Evolutionary conservation across 2,113 vertebrate species (phyloP).

Genomic region (Podarcis cretensis): DNA sequence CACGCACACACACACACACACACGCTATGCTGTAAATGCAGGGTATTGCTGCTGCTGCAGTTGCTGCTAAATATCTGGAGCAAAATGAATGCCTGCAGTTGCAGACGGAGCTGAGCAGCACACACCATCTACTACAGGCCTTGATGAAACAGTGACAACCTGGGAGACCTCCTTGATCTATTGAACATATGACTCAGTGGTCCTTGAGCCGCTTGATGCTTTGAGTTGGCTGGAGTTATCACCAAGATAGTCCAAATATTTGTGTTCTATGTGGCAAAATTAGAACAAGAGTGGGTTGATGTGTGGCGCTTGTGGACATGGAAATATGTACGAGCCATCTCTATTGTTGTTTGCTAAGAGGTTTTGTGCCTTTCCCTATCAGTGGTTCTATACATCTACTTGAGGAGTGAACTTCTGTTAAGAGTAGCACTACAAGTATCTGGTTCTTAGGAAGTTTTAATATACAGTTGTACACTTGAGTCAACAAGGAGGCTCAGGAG

Average conservation of each 20-base stretch:
- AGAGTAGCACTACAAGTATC: neutral
- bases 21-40: slow-evolving; percentile 58
- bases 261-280: neutral
- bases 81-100: neutral
- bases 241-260: neutral
- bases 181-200: rapidly evolving
- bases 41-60: slow-evolving; percentile 21
- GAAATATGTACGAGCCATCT: neutral
- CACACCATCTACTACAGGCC: neutral
- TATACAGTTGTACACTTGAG: neutral
- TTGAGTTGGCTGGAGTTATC: neutral
- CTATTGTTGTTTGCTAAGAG: neutral
- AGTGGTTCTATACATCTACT: neutral
- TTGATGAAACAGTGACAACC: neutral
- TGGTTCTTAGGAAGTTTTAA: neutral
- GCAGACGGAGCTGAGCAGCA: neutral
- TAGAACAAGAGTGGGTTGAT: neutral
- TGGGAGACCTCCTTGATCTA: rapidly evolving
- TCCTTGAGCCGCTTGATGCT: neutral
- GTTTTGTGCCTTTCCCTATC: neutral
- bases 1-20: slow-evolving; percentile 63
- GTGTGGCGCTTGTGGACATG: neutral
- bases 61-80: slow-evolving; percentile 49
- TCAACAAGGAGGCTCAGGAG: neutral
- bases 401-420: neutral